Evolutionary conservation across 30 jellyfish, hydroid and myxozoan genomes (phyloP), one percentile per base, ranked within the genome.

Genomic region (Turritopsis rubra): DNA sequence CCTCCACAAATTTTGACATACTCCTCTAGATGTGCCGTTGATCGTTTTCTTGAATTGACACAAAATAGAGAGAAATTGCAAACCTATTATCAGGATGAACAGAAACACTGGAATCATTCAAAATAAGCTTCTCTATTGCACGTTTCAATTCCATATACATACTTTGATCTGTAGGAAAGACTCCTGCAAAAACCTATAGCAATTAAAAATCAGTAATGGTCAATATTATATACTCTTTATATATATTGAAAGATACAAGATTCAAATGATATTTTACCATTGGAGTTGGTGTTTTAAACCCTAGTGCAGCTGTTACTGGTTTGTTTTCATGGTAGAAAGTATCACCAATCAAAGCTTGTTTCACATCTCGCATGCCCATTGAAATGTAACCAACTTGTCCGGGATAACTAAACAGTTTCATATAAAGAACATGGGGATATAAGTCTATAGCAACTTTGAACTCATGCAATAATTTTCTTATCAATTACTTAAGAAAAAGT

Each of bases 351-450:
- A 88, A 54, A 20, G 97, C 96, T 23, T 85, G 91, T 53, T 84
- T 83, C 19, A 96, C 83, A 52, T 83, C 89, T 76, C 96, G 65
- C 86, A 93, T 88, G 30, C 99, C 99, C 54, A 88, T 73, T 23
- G 88, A 91, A 26, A 89, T 66, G 84, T 73, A 93, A n/a, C 99
- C 99, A 75, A 89, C 97, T 54, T 93, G 99, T 60, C 99, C 99
- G 25, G 99, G 97, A 75, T 70, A 79, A 66, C 98, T 92, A 60
- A 21, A 77, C 28, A 77, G 28, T 68, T 68, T 41, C 13, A 41
- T 3, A 41, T 41, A 41, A n/a, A n/a, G n/a, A n/a, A n/a, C n/a
- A n/a, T n/a, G n/a, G n/a, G n/a, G n/a, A n/a, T n/a, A n/a, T n/a
- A n/a, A n/a, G n/a, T n/a, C n/a, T n/a, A n/a, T n/a, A n/a, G n/a